A percentile compares a stretch with the other conserved stretches of the same genome.
These are phyloP conservation scores for Protonemura montana DNA, from an alignment of 2,888 invertebrate species.

Conservation along the genomic window DNA sequence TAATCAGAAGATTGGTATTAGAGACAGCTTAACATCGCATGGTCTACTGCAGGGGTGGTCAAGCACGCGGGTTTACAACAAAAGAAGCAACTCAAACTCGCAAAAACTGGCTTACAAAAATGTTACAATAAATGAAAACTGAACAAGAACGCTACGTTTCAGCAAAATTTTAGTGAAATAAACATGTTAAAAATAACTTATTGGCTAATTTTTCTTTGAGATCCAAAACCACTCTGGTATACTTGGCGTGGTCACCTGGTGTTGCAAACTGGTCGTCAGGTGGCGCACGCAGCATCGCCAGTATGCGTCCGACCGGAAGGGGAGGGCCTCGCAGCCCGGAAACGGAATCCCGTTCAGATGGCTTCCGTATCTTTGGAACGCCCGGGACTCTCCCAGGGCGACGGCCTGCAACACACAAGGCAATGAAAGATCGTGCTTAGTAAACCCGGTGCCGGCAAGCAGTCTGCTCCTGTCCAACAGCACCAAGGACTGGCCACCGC, in stretches of 20 bases:
- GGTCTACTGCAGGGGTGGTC: too few species aligned
- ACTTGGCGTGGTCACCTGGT: constrained; percentile 60
- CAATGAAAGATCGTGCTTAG: neutral
- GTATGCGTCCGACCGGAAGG: constrained; percentile 72
- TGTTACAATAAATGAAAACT: too few species aligned
- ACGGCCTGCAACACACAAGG: constrained; percentile 61
- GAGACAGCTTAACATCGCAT: too few species aligned
- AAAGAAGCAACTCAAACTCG: too few species aligned
- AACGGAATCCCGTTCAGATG: constrained; percentile 66
- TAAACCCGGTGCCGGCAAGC: neutral
- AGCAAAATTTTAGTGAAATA: too few species aligned
- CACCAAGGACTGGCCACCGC: neutral
- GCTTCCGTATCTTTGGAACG: constrained; percentile 64
- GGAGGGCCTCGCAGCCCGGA: constrained; percentile 71
- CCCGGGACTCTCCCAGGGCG: constrained; percentile 62
- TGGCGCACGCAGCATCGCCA: constrained; percentile 78
- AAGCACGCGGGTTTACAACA: too few species aligned
- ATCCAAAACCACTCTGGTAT: too few species aligned
- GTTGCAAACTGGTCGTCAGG: constrained; percentile 75
- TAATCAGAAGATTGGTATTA: too few species aligned
- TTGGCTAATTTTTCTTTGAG: too few species aligned
- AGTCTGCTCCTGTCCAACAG: neutral
- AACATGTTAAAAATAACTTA: too few species aligned
- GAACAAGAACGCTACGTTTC: too few species aligned
- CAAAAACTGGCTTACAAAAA: too few species aligned